Percentiles rank a stretch among this genome's conserved stretches.
phyloP scores from a whole-genome alignment of 2,113 vertebrate species.

The Lycocorax pyrrhopterus region DNA sequence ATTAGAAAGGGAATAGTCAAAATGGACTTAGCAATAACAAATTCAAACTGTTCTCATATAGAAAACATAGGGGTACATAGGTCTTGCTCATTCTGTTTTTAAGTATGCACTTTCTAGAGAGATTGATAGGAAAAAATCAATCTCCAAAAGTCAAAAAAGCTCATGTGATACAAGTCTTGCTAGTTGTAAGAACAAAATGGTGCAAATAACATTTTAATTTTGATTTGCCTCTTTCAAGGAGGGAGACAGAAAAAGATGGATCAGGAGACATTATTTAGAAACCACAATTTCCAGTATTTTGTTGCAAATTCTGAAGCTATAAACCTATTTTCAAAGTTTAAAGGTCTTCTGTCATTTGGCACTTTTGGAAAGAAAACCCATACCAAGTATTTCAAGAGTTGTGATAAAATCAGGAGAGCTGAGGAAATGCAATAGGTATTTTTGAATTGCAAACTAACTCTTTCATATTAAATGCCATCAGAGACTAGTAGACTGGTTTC shows the following conservation, averaged over 20 bases:
- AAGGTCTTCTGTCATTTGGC: not conserved
- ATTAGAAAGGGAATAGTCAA: constrained; percentile 23
- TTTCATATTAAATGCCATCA: constrained; percentile 48
- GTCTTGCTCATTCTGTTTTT: not conserved
- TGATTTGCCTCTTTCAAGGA: not conserved
- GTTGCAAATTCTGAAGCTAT: not conserved
- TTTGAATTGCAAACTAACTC: constrained; percentile 46
- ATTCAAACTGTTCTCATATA: not conserved
- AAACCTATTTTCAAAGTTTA: not conserved
- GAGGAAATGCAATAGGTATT: not conserved
- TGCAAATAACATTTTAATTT: not conserved
- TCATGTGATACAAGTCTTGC: not conserved
- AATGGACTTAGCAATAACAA: not conserved
- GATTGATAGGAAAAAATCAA: not conserved
- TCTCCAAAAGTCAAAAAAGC: not conserved
- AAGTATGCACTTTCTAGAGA: not conserved
- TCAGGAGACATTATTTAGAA: not conserved
- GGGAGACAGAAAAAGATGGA: not conserved
- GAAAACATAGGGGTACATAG: not conserved
- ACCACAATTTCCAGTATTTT: not conserved
- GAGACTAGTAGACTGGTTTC: constrained; percentile 10
- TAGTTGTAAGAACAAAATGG: not conserved
- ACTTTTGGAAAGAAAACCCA: not conserved
- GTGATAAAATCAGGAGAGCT: not conserved
- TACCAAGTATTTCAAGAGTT: not conserved